These are phyloP conservation scores for Taphrorychus bicolor DNA, from an alignment of 2,888 invertebrate genomes.

Conservation along the genomic window DNA sequence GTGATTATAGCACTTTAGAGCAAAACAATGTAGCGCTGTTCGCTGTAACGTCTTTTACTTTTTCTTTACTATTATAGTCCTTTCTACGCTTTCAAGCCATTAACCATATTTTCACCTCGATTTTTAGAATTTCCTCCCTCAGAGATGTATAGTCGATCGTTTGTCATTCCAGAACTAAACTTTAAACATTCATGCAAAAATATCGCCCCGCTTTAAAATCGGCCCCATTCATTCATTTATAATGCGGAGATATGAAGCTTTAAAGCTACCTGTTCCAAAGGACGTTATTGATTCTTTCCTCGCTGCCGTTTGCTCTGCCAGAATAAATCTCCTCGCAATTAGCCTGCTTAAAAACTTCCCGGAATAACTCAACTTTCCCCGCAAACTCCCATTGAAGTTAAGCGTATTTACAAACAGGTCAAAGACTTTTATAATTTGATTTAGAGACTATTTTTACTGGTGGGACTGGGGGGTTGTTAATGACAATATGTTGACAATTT, in stretches of 20 bases:
- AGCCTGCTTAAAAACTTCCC: neutral
- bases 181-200: neutral
- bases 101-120: neutral
- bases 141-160: neutral
- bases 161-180: neutral
- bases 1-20: too few relatives aligned
- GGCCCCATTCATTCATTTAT: neutral
- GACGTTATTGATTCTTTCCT: neutral
- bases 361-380: neutral
- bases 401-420: neutral
- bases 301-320: neutral
- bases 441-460: neutral
- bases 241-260: neutral
- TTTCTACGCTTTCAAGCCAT: neutral
- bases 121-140: neutral
- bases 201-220: neutral
- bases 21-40: too few relatives aligned
- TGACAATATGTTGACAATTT: too few relatives aligned
- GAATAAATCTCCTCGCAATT: neutral
- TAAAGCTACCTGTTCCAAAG: constrained; percentile 1
- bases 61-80: neutral
- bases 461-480: too few relatives aligned
- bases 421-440: neutral
- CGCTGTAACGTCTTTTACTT: neutral
- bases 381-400: neutral